phyloP scores from a whole-genome alignment of 2,797 vertebrate genomes.

The Rhinophrynus dorsalis region DNA sequence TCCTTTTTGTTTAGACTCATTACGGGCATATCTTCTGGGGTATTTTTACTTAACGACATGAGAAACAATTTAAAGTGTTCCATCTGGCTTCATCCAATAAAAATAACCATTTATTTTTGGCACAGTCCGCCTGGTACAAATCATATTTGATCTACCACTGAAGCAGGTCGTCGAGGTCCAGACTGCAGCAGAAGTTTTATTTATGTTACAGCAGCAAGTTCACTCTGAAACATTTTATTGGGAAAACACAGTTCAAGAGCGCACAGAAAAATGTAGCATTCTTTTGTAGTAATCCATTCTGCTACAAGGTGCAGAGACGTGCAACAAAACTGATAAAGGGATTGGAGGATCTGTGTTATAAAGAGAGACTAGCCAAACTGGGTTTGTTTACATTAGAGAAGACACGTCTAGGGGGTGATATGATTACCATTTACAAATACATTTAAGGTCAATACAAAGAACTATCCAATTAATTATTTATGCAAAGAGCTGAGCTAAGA shows the following conservation, averaged over 20 bases:
- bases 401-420: no score
- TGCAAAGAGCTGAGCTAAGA: no score
- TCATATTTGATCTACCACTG: constrained; percentile 29
- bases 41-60: constrained; percentile 38
- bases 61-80: constrained; percentile 41
- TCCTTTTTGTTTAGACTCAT: background rate
- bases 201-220: constrained; percentile 1
- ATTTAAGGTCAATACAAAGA: no score
- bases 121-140: constrained; percentile 17
- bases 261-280: background rate
- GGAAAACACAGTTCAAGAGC: background rate
- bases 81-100: constrained; percentile 34
- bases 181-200: constrained; percentile 1
- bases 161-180: constrained; percentile 2
- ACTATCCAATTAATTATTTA: no score
- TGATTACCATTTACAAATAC: no score
- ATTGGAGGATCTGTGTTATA: no score
- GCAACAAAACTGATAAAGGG: no score
- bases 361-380: no score
- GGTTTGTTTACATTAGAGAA: no score
- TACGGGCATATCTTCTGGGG: background rate
- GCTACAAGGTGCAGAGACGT: no score
- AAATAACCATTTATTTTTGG: constrained; percentile 43
- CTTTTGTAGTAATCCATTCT: no score
- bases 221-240: constrained; percentile 1